Conservation (phyloP, 2,888 invertebrate genomes). For the Caradrina kadenii region DNA sequence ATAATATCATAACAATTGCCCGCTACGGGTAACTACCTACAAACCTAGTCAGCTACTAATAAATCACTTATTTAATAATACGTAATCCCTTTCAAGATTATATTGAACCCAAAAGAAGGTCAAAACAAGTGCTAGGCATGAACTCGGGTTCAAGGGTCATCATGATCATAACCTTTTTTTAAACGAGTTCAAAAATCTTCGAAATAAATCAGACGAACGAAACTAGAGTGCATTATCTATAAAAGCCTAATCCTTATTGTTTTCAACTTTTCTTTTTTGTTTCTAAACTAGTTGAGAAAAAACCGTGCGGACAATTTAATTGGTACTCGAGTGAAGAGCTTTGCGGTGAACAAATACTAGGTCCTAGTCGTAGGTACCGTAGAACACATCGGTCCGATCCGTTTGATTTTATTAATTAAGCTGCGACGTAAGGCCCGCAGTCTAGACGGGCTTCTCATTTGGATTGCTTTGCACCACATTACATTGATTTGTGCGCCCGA, state of each 20-base stretch:
- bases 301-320: constrained; percentile 48
- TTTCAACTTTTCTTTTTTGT: neutral
- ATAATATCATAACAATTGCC: too few relatives aligned
- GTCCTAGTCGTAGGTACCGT: constrained; percentile 24
- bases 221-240: constrained; percentile 13
- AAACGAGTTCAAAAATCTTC: neutral
- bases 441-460: constrained; percentile 74
- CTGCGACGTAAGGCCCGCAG: constrained; percentile 60
- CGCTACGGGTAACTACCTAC: neutral
- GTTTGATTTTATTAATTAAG: constrained; percentile 75
- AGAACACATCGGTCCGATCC: constrained; percentile 58
- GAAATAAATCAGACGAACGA: constrained; percentile 2
- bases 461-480: constrained; percentile 74
- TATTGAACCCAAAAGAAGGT: constrained; percentile 32
- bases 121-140: constrained; percentile 18
- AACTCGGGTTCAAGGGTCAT: constrained; percentile 26
- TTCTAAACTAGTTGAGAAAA: constrained; percentile 1
- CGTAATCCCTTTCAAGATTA: constrained; percentile 6
- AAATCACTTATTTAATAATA: neutral
- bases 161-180: neutral
- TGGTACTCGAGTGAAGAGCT: constrained; percentile 51
- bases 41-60: neutral
- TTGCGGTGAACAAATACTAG: constrained; percentile 13
- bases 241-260: neutral
- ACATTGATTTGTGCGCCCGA: constrained; percentile 80